A percentile compares a stretch with the other conserved stretches of the same genome.
Evolutionary conservation across 2,888 invertebrate species (phyloP).

Genomic region (Hedya salicella): DNA sequence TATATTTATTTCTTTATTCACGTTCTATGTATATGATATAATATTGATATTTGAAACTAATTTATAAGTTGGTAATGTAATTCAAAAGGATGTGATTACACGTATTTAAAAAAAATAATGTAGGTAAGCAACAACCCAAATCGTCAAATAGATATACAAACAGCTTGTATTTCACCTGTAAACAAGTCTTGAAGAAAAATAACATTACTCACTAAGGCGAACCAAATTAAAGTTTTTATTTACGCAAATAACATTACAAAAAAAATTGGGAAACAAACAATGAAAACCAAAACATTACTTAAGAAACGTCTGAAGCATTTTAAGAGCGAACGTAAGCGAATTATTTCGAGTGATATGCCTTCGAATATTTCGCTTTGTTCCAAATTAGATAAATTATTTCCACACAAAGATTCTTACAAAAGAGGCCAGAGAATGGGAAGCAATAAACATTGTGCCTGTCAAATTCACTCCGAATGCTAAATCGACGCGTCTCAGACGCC

Average conservation of each 20-base stretch:
- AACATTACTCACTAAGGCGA: not conserved
- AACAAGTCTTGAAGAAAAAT: too few relatives aligned
- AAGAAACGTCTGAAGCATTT: constrained; percentile 46
- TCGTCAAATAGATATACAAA: too few relatives aligned
- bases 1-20: too few relatives aligned
- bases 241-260: constrained; percentile 28
- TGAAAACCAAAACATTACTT: constrained; percentile 47
- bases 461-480: constrained; percentile 74
- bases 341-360: constrained; percentile 54
- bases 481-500: constrained; percentile 66
- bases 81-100: too few relatives aligned
- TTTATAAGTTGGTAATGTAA: too few relatives aligned
- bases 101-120: too few relatives aligned
- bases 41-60: too few relatives aligned
- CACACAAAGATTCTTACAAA: constrained; percentile 74
- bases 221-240: constrained; percentile 23
- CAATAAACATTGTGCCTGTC: constrained; percentile 77
- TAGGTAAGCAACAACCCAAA: too few relatives aligned
- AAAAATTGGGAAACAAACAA: constrained; percentile 34
- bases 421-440: constrained; percentile 63
- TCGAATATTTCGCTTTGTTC: constrained; percentile 70
- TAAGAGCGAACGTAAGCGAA: constrained; percentile 47
- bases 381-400: constrained; percentile 79
- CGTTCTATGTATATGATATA: too few relatives aligned
- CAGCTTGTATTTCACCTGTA: too few relatives aligned